A percentile compares a stretch with the other conserved stretches of the same genome.
Conservation (phyloP, 2,888 invertebrate species). For the Unio delphinus region DNA sequence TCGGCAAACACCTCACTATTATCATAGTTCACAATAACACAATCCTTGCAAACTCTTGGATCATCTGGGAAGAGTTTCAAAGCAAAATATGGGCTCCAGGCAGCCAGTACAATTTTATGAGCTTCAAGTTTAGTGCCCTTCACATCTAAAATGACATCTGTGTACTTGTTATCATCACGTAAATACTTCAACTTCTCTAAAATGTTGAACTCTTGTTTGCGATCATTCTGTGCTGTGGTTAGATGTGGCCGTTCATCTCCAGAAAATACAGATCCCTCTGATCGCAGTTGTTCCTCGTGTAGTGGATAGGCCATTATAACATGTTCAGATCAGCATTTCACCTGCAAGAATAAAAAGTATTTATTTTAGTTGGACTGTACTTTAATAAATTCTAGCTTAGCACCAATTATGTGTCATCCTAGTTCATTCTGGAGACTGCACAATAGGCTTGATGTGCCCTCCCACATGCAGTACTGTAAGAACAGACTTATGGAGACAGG, state of each 20-base stretch:
- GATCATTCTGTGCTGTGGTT: slow-evolving; percentile 15
- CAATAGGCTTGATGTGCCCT: too few species aligned
- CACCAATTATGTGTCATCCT: too few species aligned
- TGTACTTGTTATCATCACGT: slow-evolving; percentile 76
- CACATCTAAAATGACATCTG: slow-evolving; percentile 77
- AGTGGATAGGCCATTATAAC: slow-evolving; percentile 18
- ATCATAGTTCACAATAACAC: slow-evolving; percentile 57
- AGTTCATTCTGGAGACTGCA: too few species aligned
- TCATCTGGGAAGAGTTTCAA: slow-evolving; percentile 51
- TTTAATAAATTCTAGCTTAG: too few species aligned
- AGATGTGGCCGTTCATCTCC: slow-evolving; percentile 1
- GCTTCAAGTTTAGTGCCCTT: slow-evolving; percentile 76
- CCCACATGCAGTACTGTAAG: too few species aligned
- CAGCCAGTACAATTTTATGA: slow-evolving; percentile 78
- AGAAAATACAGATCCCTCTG: slow-evolving; percentile 9
- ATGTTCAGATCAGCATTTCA: background rate
- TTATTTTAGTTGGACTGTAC: too few species aligned
- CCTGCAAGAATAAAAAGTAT: too few species aligned
- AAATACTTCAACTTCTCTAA: slow-evolving; percentile 49
- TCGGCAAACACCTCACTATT: slow-evolving; percentile 76
- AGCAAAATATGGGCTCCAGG: slow-evolving; percentile 79
- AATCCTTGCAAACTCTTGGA: slow-evolving; percentile 32
- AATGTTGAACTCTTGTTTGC: slow-evolving; percentile 38
- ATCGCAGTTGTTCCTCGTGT: slow-evolving; percentile 16
- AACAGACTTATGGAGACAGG: too few species aligned